Conservation (phyloP, 2,797 vertebrate genomes). For the Typhlichthys subterraneus region DNA sequence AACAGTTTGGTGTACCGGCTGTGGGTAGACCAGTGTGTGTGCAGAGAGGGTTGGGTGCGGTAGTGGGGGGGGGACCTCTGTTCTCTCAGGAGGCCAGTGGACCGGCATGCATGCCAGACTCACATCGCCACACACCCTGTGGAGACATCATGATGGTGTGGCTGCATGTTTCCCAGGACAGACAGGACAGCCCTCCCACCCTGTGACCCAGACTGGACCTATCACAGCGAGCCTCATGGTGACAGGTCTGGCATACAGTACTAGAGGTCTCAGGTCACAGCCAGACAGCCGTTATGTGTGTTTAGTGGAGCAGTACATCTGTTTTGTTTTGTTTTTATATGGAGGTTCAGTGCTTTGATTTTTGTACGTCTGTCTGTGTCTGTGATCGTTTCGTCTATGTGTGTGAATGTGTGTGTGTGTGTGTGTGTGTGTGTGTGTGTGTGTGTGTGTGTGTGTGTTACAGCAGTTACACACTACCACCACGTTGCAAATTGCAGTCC, state of each 20-base stretch:
- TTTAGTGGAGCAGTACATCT: slow-evolving; percentile 47
- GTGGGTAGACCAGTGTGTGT: not conserved
- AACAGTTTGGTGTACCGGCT: slow-evolving; percentile 21
- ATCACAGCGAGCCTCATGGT: slow-evolving; percentile 55
- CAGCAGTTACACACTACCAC: slow-evolving; percentile 58
- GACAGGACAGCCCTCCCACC: slow-evolving; percentile 44
- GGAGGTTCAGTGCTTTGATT: slow-evolving; percentile 15
- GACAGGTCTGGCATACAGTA: slow-evolving; percentile 36
- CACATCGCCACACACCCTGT: slow-evolving; percentile 24
- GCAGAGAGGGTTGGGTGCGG: not conserved
- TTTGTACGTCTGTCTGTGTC: slow-evolving; percentile 4
- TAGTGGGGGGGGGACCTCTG: slow-evolving; percentile 40
- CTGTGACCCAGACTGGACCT: slow-evolving; percentile 44
- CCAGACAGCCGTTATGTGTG: slow-evolving; percentile 18
- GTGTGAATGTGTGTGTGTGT: not conserved
- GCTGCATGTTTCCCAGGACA: slow-evolving; percentile 16
- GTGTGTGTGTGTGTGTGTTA: slow-evolving; percentile 2
- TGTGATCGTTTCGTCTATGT: slow-evolving; percentile 18
- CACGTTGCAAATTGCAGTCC: slow-evolving; percentile 56
- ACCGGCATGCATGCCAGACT: slow-evolving; percentile 28
- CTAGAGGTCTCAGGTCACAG: slow-evolving; percentile 23
- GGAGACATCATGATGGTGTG: slow-evolving; percentile 14
- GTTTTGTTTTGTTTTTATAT: slow-evolving; percentile 29
- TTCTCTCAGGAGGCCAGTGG: slow-evolving; percentile 18
- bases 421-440: slow-evolving; percentile 40